A percentile compares a stretch with the other conserved stretches of the same genome.
Conservation (phyloP, 2,113 vertebrate species). For the Hylia prasina region DNA sequence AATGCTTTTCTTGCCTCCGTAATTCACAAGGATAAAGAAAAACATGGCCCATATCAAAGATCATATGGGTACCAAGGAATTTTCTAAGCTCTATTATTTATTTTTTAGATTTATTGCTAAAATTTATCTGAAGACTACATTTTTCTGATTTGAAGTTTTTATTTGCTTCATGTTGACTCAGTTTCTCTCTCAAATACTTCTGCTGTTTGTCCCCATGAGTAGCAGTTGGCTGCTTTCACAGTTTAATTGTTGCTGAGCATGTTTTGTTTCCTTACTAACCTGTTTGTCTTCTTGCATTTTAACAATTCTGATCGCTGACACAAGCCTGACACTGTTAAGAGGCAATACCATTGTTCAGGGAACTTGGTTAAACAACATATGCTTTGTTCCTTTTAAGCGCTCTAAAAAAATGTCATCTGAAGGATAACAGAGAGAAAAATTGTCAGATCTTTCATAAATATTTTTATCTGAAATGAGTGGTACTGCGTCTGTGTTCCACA, state of each 20-base stretch:
- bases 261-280: background rate
- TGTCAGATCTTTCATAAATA: background rate
- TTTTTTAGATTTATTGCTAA: background rate
- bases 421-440: background rate
- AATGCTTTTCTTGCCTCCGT: background rate
- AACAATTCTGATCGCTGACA: background rate
- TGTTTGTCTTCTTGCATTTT: constrained; percentile 17
- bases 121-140: background rate
- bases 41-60: background rate
- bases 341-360: background rate
- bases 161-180: background rate
- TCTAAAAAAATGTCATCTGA: background rate
- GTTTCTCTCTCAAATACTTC: background rate
- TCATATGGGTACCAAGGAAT: background rate
- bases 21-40: background rate
- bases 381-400: background rate
- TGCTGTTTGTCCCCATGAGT: background rate
- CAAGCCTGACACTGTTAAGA: background rate
- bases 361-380: background rate
- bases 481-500: background rate
- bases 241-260: background rate
- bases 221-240: background rate
- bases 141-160: background rate
- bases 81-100: background rate
- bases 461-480: constrained; percentile 6